A percentile compares a stretch with the other conserved stretches of the same genome.
These are phyloP conservation scores for Heliconius nattereri DNA, from an alignment of 1,140 invertebrate genomes.

Conservation along the genomic window DNA sequence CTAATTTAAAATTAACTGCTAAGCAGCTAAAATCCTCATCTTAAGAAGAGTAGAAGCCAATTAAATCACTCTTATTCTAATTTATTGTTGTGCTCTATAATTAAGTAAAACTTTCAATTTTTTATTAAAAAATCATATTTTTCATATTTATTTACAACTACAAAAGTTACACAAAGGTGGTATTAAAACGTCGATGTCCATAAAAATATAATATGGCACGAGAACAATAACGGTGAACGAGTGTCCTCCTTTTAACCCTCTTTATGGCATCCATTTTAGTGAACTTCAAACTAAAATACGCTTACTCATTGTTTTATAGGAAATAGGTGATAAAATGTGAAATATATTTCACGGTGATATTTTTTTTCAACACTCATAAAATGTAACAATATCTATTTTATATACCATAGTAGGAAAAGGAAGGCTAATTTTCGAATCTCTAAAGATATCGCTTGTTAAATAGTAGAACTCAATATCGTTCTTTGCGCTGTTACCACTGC, in stretches of 20 bases:
- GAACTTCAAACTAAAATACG: slow-evolving; percentile 17
- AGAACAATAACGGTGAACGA: slow-evolving; percentile 19
- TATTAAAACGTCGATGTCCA: slow-evolving; percentile 2
- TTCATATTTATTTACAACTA: not conserved
- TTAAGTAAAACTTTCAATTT: not conserved
- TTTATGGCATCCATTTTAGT: slow-evolving; percentile 23
- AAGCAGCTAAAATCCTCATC: not conserved
- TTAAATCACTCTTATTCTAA: not conserved
- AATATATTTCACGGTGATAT: not conserved
- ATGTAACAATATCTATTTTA: not conserved
- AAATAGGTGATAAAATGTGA: slow-evolving; percentile 4
- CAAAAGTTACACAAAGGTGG: not conserved
- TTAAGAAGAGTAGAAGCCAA: not conserved
- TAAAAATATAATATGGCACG: slow-evolving; percentile 15
- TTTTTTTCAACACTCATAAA: not conserved
- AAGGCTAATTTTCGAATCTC: too few relatives aligned
- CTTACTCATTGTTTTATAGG: slow-evolving; percentile 16
- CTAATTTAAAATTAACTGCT: not conserved
- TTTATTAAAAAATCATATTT: not conserved
- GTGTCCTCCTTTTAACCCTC: slow-evolving; percentile 16
- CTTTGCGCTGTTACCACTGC: too few relatives aligned
- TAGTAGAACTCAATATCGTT: too few relatives aligned
- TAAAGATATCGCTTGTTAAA: too few relatives aligned
- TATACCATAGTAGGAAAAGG: not conserved
- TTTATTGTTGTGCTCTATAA: not conserved